Evolutionary conservation across 2,888 invertebrate genomes (phyloP).

Genomic region (Nineta flava): DNA sequence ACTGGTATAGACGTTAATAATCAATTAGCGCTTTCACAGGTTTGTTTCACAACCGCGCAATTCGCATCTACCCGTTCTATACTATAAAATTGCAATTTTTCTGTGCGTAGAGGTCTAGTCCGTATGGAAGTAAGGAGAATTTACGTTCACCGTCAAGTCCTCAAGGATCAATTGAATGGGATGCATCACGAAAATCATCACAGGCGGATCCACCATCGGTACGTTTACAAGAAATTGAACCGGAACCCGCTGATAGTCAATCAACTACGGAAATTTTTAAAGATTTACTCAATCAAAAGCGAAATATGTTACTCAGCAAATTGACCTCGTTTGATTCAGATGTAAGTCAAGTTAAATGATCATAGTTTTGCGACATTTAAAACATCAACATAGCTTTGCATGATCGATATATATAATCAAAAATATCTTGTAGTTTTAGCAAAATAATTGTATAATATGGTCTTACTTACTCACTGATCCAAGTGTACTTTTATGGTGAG

Average conservation of each 20-base stretch:
- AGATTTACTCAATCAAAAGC: constrained; percentile 85
- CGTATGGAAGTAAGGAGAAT: constrained; percentile 52
- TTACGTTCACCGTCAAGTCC: constrained; percentile 48
- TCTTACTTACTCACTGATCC: no score
- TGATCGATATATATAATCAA: no score
- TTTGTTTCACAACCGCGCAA: no score
- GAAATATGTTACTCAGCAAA: constrained; percentile 71
- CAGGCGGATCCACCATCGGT: constrained; percentile 48
- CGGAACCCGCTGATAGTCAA: constrained; percentile 48
- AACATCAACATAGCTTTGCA: no score
- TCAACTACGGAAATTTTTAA: constrained; percentile 85
- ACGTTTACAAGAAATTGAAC: constrained; percentile 40
- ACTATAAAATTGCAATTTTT: constrained; percentile 19
- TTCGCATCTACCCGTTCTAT: no score
- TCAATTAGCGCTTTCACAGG: constrained; percentile 17
- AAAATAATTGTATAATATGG: no score
- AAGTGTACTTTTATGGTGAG: no score
- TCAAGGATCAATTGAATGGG: constrained; percentile 33
- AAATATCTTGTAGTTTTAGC: no score
- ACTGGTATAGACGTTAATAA: constrained; percentile 23
- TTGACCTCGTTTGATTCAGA: constrained; percentile 83
- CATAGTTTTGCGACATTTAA: not conserved
- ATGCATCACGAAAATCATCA: constrained; percentile 47
- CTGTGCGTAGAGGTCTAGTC: constrained; percentile 38
- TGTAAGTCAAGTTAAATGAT: constrained; percentile 38